Conservation (phyloP, 2,888 invertebrate genomes). For the Sthenelais limicola region DNA sequence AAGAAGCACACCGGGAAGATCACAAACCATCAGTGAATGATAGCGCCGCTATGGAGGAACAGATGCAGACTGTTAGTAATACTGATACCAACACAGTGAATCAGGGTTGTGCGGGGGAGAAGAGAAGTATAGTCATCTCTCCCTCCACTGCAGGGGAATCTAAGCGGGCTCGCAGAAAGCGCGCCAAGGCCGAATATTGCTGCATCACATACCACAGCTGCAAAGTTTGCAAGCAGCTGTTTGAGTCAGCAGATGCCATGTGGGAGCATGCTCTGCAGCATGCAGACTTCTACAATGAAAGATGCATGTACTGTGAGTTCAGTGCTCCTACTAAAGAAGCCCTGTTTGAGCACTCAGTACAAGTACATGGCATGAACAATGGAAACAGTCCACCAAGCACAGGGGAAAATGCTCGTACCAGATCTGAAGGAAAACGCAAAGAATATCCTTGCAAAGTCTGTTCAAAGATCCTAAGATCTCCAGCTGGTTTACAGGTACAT, state of each 20-base stretch:
- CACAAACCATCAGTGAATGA: no score
- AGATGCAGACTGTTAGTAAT: no score
- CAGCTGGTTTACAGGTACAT: conserved; percentile 16
- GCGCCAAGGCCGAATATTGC: conserved; percentile 37
- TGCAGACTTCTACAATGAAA: conserved; percentile 41
- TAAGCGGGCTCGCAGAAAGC: not conserved
- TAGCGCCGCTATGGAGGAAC: no score
- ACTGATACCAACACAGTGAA: no score
- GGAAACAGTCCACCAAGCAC: not conserved
- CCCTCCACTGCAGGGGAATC: no score
- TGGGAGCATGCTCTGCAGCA: conserved; percentile 47
- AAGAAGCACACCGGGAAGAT: no score
- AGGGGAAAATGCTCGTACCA: not conserved
- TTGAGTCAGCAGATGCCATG: conserved; percentile 46
- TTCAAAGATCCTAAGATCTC: conserved; percentile 10
- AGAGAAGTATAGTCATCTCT: no score
- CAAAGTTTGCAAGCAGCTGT: conserved; percentile 49
- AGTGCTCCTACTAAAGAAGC: conserved; percentile 6
- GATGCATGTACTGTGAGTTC: conserved; percentile 43
- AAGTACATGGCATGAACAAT: conserved; percentile 3
- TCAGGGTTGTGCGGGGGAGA: no score
- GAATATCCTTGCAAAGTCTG: conserved; percentile 34
- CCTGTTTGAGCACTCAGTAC: conserved; percentile 35
- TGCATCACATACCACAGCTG: conserved; percentile 49
- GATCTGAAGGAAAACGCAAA: conserved; percentile 12